Evolutionary conservation across 2,888 invertebrate genomes (phyloP), one percentile per base, ranked within the genome.

Genomic region (Plagodis dolabraria): DNA sequence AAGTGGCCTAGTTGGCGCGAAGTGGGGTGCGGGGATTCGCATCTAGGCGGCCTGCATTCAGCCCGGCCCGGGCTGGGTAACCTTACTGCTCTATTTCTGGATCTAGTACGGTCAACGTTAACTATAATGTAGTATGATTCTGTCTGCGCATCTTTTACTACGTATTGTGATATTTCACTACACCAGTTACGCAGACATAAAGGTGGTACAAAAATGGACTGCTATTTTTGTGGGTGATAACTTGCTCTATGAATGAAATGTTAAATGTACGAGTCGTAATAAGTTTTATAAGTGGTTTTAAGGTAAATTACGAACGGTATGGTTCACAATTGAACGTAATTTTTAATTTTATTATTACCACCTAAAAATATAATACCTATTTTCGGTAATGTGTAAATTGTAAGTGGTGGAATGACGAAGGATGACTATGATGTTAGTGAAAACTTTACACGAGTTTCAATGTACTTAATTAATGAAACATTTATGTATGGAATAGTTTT

Each of bases 1-100:
- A 80, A 77, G 73, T 65, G 89, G 81, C 90, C 89, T 80, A 89
- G 80, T 89, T 89, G 86, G 86, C 86, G 75, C 68, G 70, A 70
- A 70, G 70, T 63, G 77, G 79, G 79, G 80, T 76, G 70, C 77
- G 69, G 76, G 72, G 79, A 81, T 79, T 80, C 74, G 69, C 70
- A 76, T 79, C 80, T 80, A 79, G 82, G 80, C 78, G 79, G 68
- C 79, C 82, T 76, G 79, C 70, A 80, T 80, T 76, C 72, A 65
- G 75, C 82, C 79, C 81, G 78, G 75, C 82, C 79, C 81, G 78
- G 83, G 74, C 80, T 80, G 78, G 83, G 75, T 83, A 80, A 80
- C 80, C 78, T 82, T 75, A 74, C 72, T 76, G 80, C 72, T 83
- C 83, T 84, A 84, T 83, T 84, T 83, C 71, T 76, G 75, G 72